Percentiles rank a stretch among this genome's conserved stretches.
Conservation (phyloP, 2,113 vertebrate species). For the Podarcis raffonei region DNA sequence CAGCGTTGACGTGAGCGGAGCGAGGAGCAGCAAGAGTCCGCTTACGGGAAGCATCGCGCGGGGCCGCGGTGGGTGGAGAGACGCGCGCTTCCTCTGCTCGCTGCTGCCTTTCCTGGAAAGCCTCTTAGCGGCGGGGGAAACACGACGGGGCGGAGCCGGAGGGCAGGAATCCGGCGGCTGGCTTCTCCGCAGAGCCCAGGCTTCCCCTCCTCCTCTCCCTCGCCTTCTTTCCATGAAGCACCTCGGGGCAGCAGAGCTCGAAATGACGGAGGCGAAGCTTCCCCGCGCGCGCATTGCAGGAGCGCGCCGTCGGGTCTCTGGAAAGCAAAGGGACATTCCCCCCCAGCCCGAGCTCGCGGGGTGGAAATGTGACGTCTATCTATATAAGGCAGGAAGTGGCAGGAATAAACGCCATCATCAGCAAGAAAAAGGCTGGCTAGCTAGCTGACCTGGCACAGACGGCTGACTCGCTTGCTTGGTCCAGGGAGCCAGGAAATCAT, state of each 20-base stretch:
- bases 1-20: conserved; percentile 12
- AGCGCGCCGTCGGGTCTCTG: conserved; percentile 4
- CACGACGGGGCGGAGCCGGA: conserved; percentile 17
- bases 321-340: neutral
- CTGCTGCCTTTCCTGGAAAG: conserved; percentile 10
- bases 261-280: conserved; percentile 8
- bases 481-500: neutral
- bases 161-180: neutral
- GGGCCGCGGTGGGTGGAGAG: too few relatives aligned
- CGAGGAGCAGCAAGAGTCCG: neutral
- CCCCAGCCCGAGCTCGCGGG: neutral
- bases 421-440: neutral
- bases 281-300: conserved; percentile 17
- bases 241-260: neutral
- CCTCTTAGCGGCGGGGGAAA: conserved; percentile 5
- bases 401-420: neutral
- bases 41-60: neutral
- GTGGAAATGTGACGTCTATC: conserved; percentile 9
- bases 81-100: neutral
- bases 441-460: neutral
- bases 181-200: neutral
- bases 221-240: neutral
- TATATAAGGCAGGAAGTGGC: conserved; percentile 20
- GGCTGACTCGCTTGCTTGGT: conserved; percentile 10
- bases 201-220: too few relatives aligned